Evolutionary conservation across 2,797 vertebrate genomes (phyloP), one percentile per base, ranked within the genome.

Genomic region (Triplophysa bombifrons): DNA sequence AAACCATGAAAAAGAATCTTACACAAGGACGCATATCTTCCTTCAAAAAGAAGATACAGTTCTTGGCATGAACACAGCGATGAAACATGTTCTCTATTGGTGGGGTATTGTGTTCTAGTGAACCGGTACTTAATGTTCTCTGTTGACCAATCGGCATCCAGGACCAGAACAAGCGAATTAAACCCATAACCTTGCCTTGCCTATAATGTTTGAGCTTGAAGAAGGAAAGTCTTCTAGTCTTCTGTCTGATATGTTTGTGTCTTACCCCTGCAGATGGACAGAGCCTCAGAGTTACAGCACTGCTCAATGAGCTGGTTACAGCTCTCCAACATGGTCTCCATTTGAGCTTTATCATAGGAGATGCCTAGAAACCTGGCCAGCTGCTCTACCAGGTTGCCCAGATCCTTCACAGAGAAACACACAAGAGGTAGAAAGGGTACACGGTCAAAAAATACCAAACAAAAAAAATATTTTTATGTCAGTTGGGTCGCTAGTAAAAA

Each of bases 251-350:
- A 10, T 64, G 13, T 55, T 17, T 67, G 30, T 60, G 22, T 77
- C 92, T 0, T 92, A 95, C 95, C 97, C 88, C 97, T 94, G 91
- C 96, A 97, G 87, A 98, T 92, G 0, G 97, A 94, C 89, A 99
- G 93, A 0, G 96, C 96, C 90, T 99, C 97, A 0, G 97, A 95
- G 56, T 96, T 97, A 85, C 95, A 95, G 90, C 97, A 98, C 88
- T 99, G 97, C 85, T 99, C 98, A 0, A 98, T 96, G 71, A 99
- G 96, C 79, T 99, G 98, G 87, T 96, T 96, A 86, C 98, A 98
- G 90, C 95, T 97, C 86, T 98, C 98, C 55, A 93, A 94, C 92
- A 97, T 91, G 65, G 92, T 88, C 87, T 99, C 98, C 91, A 96
- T 79, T 93, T 98, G 97, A 48, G 93, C 92, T 89, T 98, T 98